phyloP scores from a whole-genome alignment of 2,888 invertebrate genomes.

The Taphrorychus bicolor region DNA sequence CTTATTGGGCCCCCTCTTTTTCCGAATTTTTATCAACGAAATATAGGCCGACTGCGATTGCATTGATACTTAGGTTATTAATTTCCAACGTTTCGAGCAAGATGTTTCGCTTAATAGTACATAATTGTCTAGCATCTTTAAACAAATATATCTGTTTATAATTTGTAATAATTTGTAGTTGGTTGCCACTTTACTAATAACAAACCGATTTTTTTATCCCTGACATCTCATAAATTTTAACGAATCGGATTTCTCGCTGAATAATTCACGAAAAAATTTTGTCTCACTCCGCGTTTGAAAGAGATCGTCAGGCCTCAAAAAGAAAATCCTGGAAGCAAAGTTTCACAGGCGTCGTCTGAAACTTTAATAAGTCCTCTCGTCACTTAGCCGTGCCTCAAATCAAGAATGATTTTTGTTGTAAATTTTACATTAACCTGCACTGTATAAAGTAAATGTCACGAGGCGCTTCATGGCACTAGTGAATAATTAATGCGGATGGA shows the following conservation, averaged over 20 bases:
- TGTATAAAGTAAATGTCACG: background rate
- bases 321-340: background rate
- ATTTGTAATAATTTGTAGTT: too few relatives aligned
- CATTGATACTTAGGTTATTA: too few relatives aligned
- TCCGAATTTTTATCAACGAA: too few relatives aligned
- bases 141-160: too few relatives aligned
- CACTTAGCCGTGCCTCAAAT: slow-evolving; percentile 1
- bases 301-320: background rate
- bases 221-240: background rate
- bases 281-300: background rate
- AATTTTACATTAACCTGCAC: slow-evolving; percentile 2
- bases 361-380: background rate
- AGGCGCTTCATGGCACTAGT: background rate
- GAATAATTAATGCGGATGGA: background rate
- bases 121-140: too few relatives aligned
- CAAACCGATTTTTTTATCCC: background rate
- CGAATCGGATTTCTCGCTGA: background rate
- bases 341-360: background rate
- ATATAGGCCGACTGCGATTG: too few relatives aligned
- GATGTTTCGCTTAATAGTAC: too few relatives aligned
- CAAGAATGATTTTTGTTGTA: background rate
- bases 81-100: too few relatives aligned
- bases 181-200: too few relatives aligned
- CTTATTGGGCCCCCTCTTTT: too few relatives aligned
- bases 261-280: background rate